These are phyloP conservation scores for Chrysina gloriosa DNA, from an alignment of 2,888 invertebrate species.

Conservation along the genomic window DNA sequence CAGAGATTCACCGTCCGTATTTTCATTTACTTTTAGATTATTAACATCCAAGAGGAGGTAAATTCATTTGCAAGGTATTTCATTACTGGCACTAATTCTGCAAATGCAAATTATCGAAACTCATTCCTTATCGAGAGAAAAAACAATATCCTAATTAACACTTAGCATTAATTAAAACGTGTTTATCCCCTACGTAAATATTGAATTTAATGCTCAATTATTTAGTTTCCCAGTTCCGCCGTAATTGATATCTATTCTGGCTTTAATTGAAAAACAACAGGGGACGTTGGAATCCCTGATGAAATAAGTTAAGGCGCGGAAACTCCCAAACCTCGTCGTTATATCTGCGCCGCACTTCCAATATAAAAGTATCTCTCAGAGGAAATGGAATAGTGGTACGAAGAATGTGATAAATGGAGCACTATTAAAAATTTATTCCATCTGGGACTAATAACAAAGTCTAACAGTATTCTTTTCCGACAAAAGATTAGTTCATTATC, in stretches of 20 bases:
- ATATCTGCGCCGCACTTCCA: slow-evolving; percentile 28
- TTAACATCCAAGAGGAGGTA: too few species aligned
- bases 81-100: not conserved
- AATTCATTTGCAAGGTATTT: too few species aligned
- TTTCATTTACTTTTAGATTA: too few species aligned
- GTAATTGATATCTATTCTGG: slow-evolving; percentile 31
- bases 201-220: slow-evolving; percentile 14
- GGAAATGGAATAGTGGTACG: slow-evolving; percentile 32
- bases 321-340: slow-evolving; percentile 30
- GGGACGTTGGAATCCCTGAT: slow-evolving; percentile 29
- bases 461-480: slow-evolving; percentile 2
- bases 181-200: slow-evolving; percentile 8
- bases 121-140: not conserved
- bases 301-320: slow-evolving; percentile 25
- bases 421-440: slow-evolving; percentile 35
- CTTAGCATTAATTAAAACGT: not conserved
- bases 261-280: slow-evolving; percentile 35
- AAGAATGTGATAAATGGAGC: slow-evolving; percentile 36
- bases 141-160: slow-evolving; percentile 9
- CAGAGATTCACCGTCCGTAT: too few species aligned
- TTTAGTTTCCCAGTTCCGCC: slow-evolving; percentile 18
- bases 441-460: slow-evolving; percentile 27
- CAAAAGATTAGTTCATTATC: slow-evolving; percentile 1
- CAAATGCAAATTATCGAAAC: not conserved
- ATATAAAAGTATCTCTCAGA: slow-evolving; percentile 31